Evolutionary conservation across 2,113 vertebrate species (phyloP).

Genomic region (Poecile atricapillus): DNA sequence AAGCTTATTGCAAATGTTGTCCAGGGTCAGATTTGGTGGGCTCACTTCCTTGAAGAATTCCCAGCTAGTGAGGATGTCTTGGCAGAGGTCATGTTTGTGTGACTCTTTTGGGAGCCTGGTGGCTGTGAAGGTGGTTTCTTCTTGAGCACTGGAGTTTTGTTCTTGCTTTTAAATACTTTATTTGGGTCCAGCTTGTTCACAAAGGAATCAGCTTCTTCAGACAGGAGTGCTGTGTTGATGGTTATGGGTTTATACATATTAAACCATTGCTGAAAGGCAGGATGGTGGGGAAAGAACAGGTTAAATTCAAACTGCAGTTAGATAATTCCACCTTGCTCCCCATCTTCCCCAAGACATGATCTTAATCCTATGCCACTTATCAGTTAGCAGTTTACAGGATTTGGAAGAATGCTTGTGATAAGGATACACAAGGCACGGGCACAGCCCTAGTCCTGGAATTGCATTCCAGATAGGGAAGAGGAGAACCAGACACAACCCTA

Average conservation of each 20-base stretch:
- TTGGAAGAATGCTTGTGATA: neutral
- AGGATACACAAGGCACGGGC: neutral
- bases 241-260: constrained; percentile 93
- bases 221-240: constrained; percentile 72
- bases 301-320: neutral
- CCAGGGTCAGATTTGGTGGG: neutral
- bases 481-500: neutral
- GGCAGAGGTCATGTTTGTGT: constrained; percentile 23
- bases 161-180: constrained; percentile 88
- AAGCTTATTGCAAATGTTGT: neutral
- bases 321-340: neutral
- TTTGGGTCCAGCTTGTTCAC: constrained; percentile 91
- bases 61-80: constrained; percentile 57
- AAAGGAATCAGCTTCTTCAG: constrained; percentile 77
- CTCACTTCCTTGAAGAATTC: constrained; percentile 59
- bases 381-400: neutral
- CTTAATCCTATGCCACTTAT: neutral
- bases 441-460: neutral
- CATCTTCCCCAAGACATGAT: neutral
- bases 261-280: constrained; percentile 88
- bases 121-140: constrained; percentile 80
- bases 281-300: neutral
- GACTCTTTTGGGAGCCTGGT: constrained; percentile 62
- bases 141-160: constrained; percentile 81
- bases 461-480: neutral